Conservation (phyloP, 2,888 invertebrate genomes). For the Caenorhabditis macrosperma region DNA sequence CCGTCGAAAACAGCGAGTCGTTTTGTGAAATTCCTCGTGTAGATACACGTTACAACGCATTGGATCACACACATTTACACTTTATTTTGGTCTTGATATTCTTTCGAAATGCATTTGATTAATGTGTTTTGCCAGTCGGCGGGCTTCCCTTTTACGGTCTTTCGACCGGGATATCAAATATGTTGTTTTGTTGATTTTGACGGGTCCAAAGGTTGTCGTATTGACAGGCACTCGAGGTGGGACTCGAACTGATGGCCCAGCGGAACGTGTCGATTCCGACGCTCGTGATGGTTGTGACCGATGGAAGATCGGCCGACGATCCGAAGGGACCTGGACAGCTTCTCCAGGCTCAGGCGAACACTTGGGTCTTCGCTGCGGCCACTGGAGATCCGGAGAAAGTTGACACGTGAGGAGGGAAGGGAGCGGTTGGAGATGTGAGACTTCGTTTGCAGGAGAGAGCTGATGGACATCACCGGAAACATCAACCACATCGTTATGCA, state of each 20-base stretch:
- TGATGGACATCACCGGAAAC: constrained; percentile 77
- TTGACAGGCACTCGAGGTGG: constrained; percentile 74
- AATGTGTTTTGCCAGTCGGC: constrained; percentile 21
- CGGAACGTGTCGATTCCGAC: constrained; percentile 75
- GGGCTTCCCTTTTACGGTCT: neutral
- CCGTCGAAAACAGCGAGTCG: neutral
- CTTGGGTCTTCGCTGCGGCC: constrained; percentile 78
- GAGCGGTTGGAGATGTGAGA: neutral
- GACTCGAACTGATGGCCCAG: constrained; percentile 71
- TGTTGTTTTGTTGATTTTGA: neutral
- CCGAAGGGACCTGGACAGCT: constrained; percentile 68
- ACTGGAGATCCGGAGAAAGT: constrained; percentile 76
- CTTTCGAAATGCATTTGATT: constrained; percentile 19
- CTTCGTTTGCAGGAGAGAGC: constrained; percentile 71
- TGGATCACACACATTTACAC: constrained; percentile 7
- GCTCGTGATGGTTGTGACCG: constrained; percentile 77
- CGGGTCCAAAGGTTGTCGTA: neutral
- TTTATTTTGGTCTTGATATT: constrained; percentile 20
- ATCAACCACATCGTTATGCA: constrained; percentile 78
- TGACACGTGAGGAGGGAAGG: constrained; percentile 66
- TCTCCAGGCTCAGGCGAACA: constrained; percentile 68
- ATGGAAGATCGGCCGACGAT: constrained; percentile 75
- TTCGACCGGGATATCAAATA: neutral
- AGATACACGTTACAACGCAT: neutral
- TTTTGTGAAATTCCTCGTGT: neutral